phyloP scores from a whole-genome alignment of 2,888 invertebrate species.

The Camptogramma bilineatum region DNA sequence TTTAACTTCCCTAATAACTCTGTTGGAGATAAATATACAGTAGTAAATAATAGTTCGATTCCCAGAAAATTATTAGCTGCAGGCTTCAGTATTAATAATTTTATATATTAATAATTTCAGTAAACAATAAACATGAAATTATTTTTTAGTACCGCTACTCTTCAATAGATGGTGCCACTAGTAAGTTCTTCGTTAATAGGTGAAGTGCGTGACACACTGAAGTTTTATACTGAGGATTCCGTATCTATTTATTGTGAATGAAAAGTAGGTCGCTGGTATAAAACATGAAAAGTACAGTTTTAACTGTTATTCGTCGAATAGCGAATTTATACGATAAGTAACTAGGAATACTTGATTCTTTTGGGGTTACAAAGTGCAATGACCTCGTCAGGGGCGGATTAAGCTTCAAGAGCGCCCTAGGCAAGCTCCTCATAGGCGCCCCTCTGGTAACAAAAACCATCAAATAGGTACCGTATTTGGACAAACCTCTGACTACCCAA shows the following conservation, averaged over 20 bases:
- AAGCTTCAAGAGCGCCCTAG: too few relatives aligned
- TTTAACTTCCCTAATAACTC: too few relatives aligned
- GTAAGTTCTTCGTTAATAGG: constrained; percentile 6
- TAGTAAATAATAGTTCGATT: too few relatives aligned
- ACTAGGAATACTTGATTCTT: not conserved
- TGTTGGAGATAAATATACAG: too few relatives aligned
- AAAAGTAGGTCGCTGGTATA: not conserved
- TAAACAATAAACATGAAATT: not conserved
- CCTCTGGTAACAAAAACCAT: too few relatives aligned
- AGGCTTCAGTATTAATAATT: too few relatives aligned
- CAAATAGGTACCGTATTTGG: too few relatives aligned
- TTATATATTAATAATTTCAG: too few relatives aligned
- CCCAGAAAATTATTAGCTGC: too few relatives aligned
- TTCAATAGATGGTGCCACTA: constrained; percentile 62
- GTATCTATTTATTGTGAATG: constrained; percentile 5
- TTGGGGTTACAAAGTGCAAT: not conserved
- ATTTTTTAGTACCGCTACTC: constrained; percentile 53
- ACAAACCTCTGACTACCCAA: too few relatives aligned
- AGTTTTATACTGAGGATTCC: constrained; percentile 16
- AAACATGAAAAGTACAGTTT: not conserved
- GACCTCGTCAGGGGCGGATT: too few relatives aligned
- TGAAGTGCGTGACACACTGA: constrained; percentile 16
- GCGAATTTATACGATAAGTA: not conserved
- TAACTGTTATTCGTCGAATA: not conserved
- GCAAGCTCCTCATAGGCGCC: too few relatives aligned